Conservation (phyloP, 2,797 vertebrate species). For the Oophaga sylvatica region DNA sequence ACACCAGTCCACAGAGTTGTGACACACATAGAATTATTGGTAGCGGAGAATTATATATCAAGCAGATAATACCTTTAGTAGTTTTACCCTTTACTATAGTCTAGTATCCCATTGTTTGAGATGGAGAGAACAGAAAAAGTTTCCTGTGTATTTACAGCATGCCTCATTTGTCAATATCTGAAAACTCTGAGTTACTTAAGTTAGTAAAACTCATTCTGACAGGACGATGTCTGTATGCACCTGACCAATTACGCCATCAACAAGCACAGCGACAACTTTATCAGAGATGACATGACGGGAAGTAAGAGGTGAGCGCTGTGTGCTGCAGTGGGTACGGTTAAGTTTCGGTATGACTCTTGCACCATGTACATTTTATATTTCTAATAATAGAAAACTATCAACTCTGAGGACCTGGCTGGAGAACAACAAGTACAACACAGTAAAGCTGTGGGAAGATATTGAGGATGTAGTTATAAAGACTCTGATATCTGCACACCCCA, state of each 20-base stretch:
- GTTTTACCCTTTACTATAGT: too few relatives aligned
- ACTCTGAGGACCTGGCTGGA: constrained; percentile 74
- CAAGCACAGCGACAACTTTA: constrained; percentile 75
- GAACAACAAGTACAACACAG: constrained; percentile 68
- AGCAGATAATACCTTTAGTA: too few relatives aligned
- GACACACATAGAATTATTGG: too few relatives aligned
- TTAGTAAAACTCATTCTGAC: constrained; percentile 24
- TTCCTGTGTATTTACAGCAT: too few relatives aligned
- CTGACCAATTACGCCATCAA: constrained; percentile 82
- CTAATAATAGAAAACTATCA: constrained; percentile 74
- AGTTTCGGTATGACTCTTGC: too few relatives aligned
- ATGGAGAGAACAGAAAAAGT: too few relatives aligned
- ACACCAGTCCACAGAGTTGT: too few relatives aligned
- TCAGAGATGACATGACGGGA: constrained; percentile 71
- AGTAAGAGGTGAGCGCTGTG: constrained; percentile 75
- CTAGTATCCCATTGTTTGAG: too few relatives aligned
- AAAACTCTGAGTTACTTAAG: too few relatives aligned
- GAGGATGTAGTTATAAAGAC: constrained; percentile 80
- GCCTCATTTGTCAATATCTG: too few relatives aligned
- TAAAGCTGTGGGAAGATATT: constrained; percentile 74
- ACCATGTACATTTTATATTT: not conserved
- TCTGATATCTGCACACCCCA: constrained; percentile 75
- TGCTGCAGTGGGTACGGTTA: too few relatives aligned
- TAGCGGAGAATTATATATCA: too few relatives aligned
- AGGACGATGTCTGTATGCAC: constrained; percentile 80